Percentiles rank a stretch among this genome's conserved stretches.
phyloP scores from a whole-genome alignment of 2,113 vertebrate genomes.

The Echinops telfairi region DNA sequence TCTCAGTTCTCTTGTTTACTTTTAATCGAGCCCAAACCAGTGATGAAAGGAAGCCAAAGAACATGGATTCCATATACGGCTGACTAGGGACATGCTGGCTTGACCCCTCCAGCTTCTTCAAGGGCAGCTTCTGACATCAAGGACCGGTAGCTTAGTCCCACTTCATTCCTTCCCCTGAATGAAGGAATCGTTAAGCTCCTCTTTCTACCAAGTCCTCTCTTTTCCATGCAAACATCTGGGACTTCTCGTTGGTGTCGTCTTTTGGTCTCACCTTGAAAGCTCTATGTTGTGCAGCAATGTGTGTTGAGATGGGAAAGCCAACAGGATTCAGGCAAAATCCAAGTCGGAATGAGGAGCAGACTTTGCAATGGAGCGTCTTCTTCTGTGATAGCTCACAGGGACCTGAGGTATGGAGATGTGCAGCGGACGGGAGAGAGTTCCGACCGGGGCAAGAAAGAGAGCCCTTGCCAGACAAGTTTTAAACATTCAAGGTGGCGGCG shows the following conservation, averaged over 20 bases:
- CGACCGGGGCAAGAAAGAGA: not conserved
- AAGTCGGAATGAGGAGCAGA: not conserved
- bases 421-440: not conserved
- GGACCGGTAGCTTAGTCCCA: not conserved
- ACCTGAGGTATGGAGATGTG: not conserved
- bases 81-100: not conserved
- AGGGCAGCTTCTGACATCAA: not conserved
- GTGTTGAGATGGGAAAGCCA: not conserved
- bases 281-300: not conserved
- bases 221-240: not conserved
- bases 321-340: not conserved
- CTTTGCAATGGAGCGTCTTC: not conserved
- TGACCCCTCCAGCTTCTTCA: not conserved
- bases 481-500: not conserved
- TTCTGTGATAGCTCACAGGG: not conserved
- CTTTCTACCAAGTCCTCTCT: not conserved
- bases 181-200: not conserved
- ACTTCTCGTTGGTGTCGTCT: not conserved
- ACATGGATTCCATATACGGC: not conserved
- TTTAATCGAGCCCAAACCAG: not conserved
- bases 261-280: not conserved
- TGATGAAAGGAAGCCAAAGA: not conserved
- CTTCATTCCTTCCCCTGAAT: not conserved
- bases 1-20: not conserved
- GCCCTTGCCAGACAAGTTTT: not conserved